phyloP scores from a whole-genome alignment of 2,797 vertebrate genomes.

The Esox lucius region DNA sequence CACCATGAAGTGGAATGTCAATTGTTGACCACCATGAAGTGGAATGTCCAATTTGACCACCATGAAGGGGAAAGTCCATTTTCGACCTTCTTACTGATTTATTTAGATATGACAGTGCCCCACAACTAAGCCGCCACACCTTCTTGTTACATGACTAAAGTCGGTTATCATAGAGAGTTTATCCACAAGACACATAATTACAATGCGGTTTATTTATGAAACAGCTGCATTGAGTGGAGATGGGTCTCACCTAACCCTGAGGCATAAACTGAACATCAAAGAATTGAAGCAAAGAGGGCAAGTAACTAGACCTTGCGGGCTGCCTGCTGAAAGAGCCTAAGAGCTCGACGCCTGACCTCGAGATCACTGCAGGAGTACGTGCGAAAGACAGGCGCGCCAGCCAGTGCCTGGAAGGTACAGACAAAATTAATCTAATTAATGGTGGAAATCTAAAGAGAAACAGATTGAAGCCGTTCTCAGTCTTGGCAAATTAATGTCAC shows the following conservation, averaged over 20 bases:
- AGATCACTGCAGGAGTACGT: slow-evolving; percentile 73
- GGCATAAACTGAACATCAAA: neutral
- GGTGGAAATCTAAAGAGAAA: neutral
- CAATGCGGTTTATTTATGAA: neutral
- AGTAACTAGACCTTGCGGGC: slow-evolving; percentile 80
- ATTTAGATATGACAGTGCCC: neutral
- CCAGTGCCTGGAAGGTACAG: slow-evolving; percentile 52
- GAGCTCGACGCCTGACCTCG: slow-evolving; percentile 70
- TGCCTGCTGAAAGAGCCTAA: slow-evolving; percentile 84
- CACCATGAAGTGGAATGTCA: neutral
- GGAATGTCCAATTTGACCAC: too few relatives aligned
- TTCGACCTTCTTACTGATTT: neutral
- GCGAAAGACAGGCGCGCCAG: slow-evolving; percentile 73
- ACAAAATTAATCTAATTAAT: neutral
- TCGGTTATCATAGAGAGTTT: neutral
- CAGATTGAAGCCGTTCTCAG: neutral
- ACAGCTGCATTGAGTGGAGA: neutral
- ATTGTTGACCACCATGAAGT: neutral
- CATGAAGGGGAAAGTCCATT: neutral
- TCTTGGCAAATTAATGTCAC: neutral
- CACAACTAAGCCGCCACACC: neutral
- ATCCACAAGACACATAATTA: neutral
- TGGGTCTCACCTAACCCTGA: neutral
- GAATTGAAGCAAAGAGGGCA: neutral
- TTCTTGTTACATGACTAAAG: neutral